Conservation (phyloP, 2,888 invertebrate species). For the Sesia bembeciformis region DNA sequence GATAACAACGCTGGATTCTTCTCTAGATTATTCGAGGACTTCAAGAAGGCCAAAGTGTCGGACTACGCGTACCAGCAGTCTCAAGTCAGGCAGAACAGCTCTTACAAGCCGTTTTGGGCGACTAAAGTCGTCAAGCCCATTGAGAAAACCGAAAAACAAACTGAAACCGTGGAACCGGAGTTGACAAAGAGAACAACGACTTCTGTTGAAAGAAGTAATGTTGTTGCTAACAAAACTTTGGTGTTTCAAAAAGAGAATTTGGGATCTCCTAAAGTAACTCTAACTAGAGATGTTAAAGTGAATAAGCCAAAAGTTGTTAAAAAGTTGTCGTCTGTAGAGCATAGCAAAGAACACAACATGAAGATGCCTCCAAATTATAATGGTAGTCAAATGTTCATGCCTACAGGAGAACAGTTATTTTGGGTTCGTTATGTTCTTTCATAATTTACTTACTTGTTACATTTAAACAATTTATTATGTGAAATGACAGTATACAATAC, state of each 20-base stretch:
- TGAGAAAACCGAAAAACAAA: slow-evolving; percentile 5
- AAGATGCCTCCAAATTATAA: slow-evolving; percentile 35
- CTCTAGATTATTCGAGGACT: slow-evolving; percentile 40
- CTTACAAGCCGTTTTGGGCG: slow-evolving; percentile 49
- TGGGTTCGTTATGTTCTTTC: slow-evolving; percentile 42
- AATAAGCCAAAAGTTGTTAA: slow-evolving; percentile 1
- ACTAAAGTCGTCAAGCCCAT: slow-evolving; percentile 30
- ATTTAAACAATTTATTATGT: no score
- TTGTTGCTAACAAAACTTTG: slow-evolving; percentile 22
- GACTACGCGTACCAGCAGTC: slow-evolving; percentile 48
- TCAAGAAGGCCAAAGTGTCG: slow-evolving; percentile 45
- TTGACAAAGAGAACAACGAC: slow-evolving; percentile 13
- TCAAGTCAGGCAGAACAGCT: slow-evolving; percentile 37
- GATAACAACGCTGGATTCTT: slow-evolving; percentile 28
- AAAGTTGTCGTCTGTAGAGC: slow-evolving; percentile 28
- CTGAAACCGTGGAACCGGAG: slow-evolving; percentile 8
- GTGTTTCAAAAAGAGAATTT: slow-evolving; percentile 23
- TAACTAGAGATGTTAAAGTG: slow-evolving; percentile 10
- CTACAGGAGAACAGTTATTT: slow-evolving; percentile 51
- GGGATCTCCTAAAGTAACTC: slow-evolving; percentile 26
- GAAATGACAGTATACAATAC: no score
- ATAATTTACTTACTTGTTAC: no score
- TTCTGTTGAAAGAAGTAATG: slow-evolving; percentile 19
- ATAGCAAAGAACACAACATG: slow-evolving; percentile 33
- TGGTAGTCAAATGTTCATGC: slow-evolving; percentile 58